Evolutionary conservation across 2,113 vertebrate genomes (phyloP), one percentile per base, ranked within the genome.

Genomic region (Bos indicus): DNA sequence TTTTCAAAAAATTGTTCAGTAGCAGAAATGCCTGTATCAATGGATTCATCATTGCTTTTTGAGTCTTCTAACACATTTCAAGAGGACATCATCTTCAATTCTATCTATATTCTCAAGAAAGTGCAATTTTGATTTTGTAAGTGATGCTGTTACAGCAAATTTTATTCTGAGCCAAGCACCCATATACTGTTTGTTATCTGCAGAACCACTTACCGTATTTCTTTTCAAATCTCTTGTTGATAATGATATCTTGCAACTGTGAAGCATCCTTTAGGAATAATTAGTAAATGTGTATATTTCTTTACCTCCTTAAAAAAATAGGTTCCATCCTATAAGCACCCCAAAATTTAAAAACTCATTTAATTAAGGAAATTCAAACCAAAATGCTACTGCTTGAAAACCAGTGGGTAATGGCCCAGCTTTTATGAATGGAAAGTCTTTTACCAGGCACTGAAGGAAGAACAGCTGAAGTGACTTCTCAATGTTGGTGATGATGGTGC

Each of bases 31-130:
- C 57, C 48, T 46, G 43, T 64, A 64, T 87, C 30, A 56, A 59
- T 64, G 48, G 28, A 56, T 91, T 80, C 36, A 62, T 87, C 36
- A 80, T 46, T 77, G 46, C 36, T 87, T 87, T 80, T 78, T 62
- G 82, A 95, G 16, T 80, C n/a, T 91, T 62, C 82, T 80, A 86
- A 64, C 28, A 95, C 67, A 91, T 95, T 95, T 91, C 28, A 91
- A 67, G 82, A 80, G 48, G 23, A 78, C 36, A 48, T 91, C n/a
- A 78, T 78, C 33, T 87, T 91, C 36, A 56, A 80, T 48, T 87
- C 36, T 30, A 60, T 83, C 78, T 93, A 62, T 36, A 81, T 54
- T 46, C 59, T 88, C 46, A 78, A 93, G 77, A 95, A 2, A 56
- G 23, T 57, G 17, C 36, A 89, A n/a, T 91, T 80, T 86, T 86